Percentiles rank a stretch among this genome's conserved stretches.
phyloP scores from a whole-genome alignment of 2,888 invertebrate genomes.

The Nebria salina region DNA sequence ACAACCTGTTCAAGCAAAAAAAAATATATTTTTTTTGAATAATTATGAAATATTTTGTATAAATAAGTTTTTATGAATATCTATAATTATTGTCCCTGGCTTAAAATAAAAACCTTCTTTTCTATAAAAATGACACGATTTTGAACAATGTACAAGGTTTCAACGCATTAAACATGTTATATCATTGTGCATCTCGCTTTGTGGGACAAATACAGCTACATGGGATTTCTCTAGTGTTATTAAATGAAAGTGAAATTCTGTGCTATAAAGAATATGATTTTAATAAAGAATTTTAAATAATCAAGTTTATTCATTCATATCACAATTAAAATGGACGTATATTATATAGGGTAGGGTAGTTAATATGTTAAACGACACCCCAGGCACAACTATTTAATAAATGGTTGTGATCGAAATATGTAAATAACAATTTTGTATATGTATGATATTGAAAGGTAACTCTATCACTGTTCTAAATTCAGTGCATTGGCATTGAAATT shows the following conservation, averaged over 20 bases:
- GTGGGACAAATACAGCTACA: not conserved
- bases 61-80: not conserved
- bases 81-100: not conserved
- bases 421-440: not conserved
- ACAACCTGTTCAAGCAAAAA: not conserved
- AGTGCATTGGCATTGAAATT: not conserved
- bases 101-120: not conserved
- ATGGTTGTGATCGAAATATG: not conserved
- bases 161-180: not conserved
- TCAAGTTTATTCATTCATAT: not conserved
- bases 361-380: too few species aligned
- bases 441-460: not conserved
- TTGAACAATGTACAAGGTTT: not conserved
- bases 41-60: not conserved
- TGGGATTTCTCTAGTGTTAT: not conserved
- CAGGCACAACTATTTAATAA: too few species aligned
- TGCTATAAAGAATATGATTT: not conserved
- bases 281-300: not conserved
- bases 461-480: not conserved
- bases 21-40: not conserved
- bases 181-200: not conserved
- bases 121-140: not conserved
- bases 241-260: conserved; percentile 1
- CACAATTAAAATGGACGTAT: not conserved
- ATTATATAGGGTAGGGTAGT: too few species aligned